phyloP scores from a whole-genome alignment of 2,888 invertebrate species.

The Caenorhabditis wallacei region DNA sequence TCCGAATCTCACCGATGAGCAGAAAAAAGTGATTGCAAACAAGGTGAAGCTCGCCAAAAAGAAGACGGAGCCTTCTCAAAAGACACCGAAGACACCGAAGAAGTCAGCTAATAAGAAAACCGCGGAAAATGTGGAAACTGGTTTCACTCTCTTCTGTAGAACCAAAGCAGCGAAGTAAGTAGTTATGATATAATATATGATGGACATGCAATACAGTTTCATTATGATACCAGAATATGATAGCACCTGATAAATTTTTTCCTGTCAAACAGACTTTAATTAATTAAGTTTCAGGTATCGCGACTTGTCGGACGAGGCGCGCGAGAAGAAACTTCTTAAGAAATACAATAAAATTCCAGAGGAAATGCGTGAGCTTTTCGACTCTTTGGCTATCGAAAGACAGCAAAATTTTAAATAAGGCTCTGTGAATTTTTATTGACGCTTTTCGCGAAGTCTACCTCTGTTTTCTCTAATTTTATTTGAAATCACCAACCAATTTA shows the following conservation, averaged over 20 bases:
- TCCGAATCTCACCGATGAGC: constrained; percentile 38
- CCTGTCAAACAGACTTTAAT: no score
- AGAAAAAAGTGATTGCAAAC: not conserved
- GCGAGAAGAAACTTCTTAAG: constrained; percentile 43
- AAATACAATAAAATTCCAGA: constrained; percentile 41
- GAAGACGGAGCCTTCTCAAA: not conserved
- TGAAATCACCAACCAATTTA: no score
- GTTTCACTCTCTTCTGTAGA: constrained; percentile 42
- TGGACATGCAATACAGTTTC: no score
- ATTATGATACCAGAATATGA: no score
- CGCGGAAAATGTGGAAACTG: constrained; percentile 26
- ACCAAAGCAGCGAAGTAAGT: constrained; percentile 51
- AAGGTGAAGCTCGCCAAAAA: not conserved
- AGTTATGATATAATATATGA: no score
- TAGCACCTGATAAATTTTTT: no score
- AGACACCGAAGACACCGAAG: not conserved
- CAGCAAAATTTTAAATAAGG: no score
- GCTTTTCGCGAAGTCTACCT: no score
- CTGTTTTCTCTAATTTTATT: no score
- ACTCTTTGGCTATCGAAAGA: constrained; percentile 21
- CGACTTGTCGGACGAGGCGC: constrained; percentile 45
- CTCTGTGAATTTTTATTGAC: no score
- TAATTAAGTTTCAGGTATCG: constrained; percentile 32
- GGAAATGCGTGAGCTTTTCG: constrained; percentile 20
- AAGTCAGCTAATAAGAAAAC: constrained; percentile 7